Percentiles rank a stretch among this genome's conserved stretches.
Evolutionary conservation across 2,888 invertebrate species (phyloP).

Genomic region (Phania funesta): DNA sequence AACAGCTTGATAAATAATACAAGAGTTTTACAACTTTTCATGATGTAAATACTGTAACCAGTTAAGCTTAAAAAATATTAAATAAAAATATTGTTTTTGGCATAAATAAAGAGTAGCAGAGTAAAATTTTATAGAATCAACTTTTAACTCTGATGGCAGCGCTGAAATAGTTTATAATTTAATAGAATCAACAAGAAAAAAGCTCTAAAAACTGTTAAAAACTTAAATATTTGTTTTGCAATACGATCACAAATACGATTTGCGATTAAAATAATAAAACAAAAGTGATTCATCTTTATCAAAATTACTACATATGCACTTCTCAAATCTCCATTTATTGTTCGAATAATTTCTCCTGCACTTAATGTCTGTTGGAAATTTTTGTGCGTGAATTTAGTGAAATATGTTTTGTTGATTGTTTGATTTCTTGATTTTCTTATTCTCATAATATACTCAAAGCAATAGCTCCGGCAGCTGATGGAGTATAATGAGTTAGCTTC

Average conservation of each 20-base stretch:
- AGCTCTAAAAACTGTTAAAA: background rate
- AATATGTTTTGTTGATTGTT: constrained; percentile 29
- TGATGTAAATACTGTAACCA: no score
- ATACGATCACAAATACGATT: constrained; percentile 9
- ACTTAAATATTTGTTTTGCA: background rate
- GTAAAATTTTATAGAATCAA: background rate
- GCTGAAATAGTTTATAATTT: background rate
- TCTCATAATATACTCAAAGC: background rate
- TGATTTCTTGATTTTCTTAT: constrained; percentile 10
- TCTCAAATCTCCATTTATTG: background rate
- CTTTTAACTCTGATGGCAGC: background rate
- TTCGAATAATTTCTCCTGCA: constrained; percentile 16
- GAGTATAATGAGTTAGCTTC: constrained; percentile 24
- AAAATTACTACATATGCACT: constrained; percentile 6
- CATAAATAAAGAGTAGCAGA: background rate
- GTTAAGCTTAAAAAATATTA: no score
- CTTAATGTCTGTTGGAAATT: constrained; percentile 49
- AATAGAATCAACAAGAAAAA: background rate
- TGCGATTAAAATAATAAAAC: constrained; percentile 30
- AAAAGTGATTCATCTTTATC: constrained; percentile 64
- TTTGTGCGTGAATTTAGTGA: constrained; percentile 8
- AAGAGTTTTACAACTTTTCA: no score
- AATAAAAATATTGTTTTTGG: no score
- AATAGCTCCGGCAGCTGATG: constrained; percentile 35
- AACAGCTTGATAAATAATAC: no score